Evolutionary conservation across 2,888 invertebrate species (phyloP), one percentile per base, ranked within the genome.

Genomic region (Dolomedes plantarius): DNA sequence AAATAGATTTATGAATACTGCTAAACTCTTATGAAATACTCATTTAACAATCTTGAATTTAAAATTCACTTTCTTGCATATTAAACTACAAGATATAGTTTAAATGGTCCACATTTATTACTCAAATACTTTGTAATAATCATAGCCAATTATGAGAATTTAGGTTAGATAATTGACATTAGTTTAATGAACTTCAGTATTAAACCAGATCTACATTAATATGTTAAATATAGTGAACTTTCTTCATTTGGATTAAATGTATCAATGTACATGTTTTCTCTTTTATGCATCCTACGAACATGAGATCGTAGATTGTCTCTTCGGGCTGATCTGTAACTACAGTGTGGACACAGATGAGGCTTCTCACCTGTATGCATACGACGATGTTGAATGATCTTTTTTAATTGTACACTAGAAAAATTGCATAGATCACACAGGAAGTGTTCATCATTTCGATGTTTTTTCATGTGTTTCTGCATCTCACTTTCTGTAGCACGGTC

Each of bases 361-460:
- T 93, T 93, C 88, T 93, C 93, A 5, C 93, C 93, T 46, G 93
- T 93, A 89, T 93, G 93, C 93, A 93, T 93, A 83, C 93, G 91
- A 74, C 93, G 91, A 89, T 93, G 93, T 89, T 93, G 93, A 83
- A 93, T 93, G 69, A 93, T 93, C 91, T 93, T 93, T 89, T 93
- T 93, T 71, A 93, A 90, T 89, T 93, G 93, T 46, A 93, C 92
- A 27, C 93, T 93, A 88, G 92, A 92, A 89, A 93, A 93, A 88
- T 92, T 92, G 90, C 93, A 93, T 88, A 93, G 92, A 90, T 93
- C 93, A 90, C 93, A 93, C 89, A 92, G 92, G 88, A 93, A 93
- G 89, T 92, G 92, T 88, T 92, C 91, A 65, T 92, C 92, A 86
- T 92, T 91, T 28, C 92, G 91, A 89, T 93, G 93, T 89, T 92